These are phyloP conservation scores for Xanthostigma xanthostigma DNA, from an alignment of 2,888 invertebrate genomes.

Conservation along the genomic window DNA sequence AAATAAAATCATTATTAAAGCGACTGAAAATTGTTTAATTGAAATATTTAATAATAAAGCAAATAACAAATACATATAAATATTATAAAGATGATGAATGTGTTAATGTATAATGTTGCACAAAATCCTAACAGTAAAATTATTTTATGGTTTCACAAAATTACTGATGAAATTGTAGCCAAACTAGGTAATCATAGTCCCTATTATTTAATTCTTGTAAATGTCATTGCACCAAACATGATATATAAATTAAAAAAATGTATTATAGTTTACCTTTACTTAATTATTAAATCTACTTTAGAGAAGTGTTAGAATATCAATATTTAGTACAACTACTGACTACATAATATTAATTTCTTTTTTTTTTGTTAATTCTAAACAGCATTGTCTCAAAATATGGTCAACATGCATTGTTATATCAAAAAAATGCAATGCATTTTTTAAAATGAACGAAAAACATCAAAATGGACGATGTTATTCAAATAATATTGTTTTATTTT, in stretches of 20 bases:
- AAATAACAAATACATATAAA: too few relatives aligned
- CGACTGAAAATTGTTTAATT: too few relatives aligned
- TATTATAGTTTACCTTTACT: background rate
- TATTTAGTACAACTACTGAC: conserved; percentile 1
- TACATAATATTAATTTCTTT: conserved; percentile 1
- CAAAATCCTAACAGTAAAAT: too few relatives aligned
- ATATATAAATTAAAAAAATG: background rate
- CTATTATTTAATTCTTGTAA: background rate
- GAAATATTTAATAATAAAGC: too few relatives aligned
- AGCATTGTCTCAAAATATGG: conserved; percentile 1
- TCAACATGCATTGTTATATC: conserved; percentile 1
- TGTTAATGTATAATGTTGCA: too few relatives aligned
- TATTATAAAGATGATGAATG: too few relatives aligned
- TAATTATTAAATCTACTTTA: background rate
- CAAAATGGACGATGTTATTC: background rate
- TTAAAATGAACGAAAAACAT: background rate
- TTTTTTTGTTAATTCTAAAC: conserved; percentile 2
- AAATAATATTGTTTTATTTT: background rate
- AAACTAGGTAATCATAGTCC: conserved; percentile 1
- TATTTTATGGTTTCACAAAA: too few relatives aligned
- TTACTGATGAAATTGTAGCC: background rate
- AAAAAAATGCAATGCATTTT: background rate
- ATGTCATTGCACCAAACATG: conserved; percentile 3
- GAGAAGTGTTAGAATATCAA: background rate
- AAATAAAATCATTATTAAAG: too few relatives aligned